Percentiles rank a stretch among this genome's conserved stretches.
Conservation (phyloP, 2,888 invertebrate species). For the Idaea aversata region DNA sequence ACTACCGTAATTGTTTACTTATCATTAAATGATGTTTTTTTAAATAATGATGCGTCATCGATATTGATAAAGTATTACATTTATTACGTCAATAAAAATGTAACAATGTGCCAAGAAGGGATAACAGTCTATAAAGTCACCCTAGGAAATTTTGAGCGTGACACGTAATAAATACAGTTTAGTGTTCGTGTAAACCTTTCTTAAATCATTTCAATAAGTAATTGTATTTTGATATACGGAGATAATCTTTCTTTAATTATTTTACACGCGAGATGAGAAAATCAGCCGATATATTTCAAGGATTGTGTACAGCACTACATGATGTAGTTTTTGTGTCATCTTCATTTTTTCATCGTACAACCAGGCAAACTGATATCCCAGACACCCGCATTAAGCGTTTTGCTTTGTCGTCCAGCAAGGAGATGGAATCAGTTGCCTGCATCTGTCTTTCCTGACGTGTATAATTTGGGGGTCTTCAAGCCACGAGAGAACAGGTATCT, state of each 20-base stretch:
- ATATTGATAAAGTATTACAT: neutral
- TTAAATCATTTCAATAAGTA: neutral
- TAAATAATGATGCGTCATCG: neutral
- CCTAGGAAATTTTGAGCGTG: constrained; percentile 32
- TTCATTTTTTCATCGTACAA: too few species aligned
- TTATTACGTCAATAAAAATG: constrained; percentile 11
- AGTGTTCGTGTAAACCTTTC: constrained; percentile 4
- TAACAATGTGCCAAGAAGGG: constrained; percentile 24
- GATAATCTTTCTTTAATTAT: neutral
- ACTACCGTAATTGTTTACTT: too few species aligned
- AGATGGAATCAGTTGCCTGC: too few species aligned
- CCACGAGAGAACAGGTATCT: too few species aligned
- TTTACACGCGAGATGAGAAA: neutral
- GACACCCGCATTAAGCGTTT: too few species aligned
- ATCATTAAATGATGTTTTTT: neutral
- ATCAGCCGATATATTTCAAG: neutral
- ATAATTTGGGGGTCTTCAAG: too few species aligned
- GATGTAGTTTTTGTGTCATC: too few species aligned
- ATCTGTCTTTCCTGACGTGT: too few species aligned
- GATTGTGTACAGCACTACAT: too few species aligned
- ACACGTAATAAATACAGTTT: constrained; percentile 14
- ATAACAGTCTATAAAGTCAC: constrained; percentile 36
- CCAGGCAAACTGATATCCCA: too few species aligned
- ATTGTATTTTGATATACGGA: neutral
- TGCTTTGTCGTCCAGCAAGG: too few species aligned